These are phyloP conservation scores for Pitta sordida DNA, from an alignment of 2,113 vertebrate genomes.

Conservation along the genomic window DNA sequence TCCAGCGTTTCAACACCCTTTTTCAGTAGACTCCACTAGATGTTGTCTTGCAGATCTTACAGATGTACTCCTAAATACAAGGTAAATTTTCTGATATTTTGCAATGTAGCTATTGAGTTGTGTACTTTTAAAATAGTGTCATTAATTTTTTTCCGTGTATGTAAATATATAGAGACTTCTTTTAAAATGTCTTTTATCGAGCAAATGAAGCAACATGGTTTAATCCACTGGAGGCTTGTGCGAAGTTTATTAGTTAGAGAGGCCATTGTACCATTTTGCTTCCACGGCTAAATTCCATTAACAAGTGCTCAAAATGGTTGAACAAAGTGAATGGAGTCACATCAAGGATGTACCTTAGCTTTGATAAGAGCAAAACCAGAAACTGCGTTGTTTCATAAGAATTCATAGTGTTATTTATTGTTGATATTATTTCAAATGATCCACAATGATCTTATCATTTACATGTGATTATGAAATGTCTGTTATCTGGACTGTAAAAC, in stretches of 20 bases:
- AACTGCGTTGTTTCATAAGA: not conserved
- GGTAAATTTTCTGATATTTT: not conserved
- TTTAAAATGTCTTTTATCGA: not conserved
- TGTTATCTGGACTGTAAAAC: not conserved
- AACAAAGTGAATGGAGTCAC: not conserved
- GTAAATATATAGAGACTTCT: not conserved
- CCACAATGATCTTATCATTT: not conserved
- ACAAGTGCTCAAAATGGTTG: not conserved
- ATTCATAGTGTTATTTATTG: not conserved
- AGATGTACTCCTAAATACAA: not conserved
- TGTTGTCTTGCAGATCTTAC: not conserved
- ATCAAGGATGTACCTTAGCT: not conserved
- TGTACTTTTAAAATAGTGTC: not conserved
- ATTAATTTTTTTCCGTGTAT: not conserved
- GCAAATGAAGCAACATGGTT: not conserved
- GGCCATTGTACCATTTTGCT: not conserved
- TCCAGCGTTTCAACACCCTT: not conserved
- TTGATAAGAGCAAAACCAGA: not conserved
- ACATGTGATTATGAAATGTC: not conserved
- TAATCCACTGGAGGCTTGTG: not conserved
- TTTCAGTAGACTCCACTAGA: not conserved
- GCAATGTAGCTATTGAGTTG: fast-evolving
- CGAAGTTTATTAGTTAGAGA: not conserved
- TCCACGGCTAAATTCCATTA: not conserved
- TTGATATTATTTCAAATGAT: not conserved